Base-by-base conservation (phyloP, 2,888 invertebrate genomes). In the Cantharis nigra region DNA sequence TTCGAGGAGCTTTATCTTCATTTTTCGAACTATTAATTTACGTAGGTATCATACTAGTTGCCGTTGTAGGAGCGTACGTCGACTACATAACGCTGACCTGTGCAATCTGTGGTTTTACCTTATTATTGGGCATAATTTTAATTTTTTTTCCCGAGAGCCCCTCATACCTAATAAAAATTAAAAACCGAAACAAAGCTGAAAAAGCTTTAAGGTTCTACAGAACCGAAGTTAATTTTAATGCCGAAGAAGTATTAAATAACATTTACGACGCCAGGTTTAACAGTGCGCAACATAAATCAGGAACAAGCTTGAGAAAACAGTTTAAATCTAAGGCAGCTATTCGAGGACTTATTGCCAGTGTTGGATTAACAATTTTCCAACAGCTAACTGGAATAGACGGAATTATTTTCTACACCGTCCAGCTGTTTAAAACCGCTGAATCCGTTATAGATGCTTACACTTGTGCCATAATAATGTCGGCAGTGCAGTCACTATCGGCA, bases 331-430 rank as follows among this genome's bases (percentile, higher is more conserved):
- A 90, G 9, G 92, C 92, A 0, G 91, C 67, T 1, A 90, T 92
- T 64, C 92, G 91, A 84, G 96, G 95, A 0, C 89, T 96, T 75
- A 86, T 93, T 70, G 93, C 94, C 75, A 92, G 93, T 5, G 89
- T 94, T 62, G 91, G 94, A 23, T 91, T 95, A 80, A 95, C 96
- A 94, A 92, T 94, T 85, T 94, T 94, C 88, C 95, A 95, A 83
- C 95, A 95, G 86, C 91, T 94, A 84, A 93, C 94, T 76, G 95
- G 95, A 77, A 91, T 95, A 82, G 94, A 95, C 88, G 94, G 94
- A 0, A 94, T 95, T 80, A 93, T 95, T 81, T 95, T 95, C 88
- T 95, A 94, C 85, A 92, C 94, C 0, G 91, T 91, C 77, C 90
- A 90, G 71, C 95, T 95, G 83, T 94, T 95, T 87, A 83, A 90